Evolutionary conservation across 2,888 invertebrate genomes (phyloP), one percentile per base, ranked within the genome.

Genomic region (Dryobotodes eremita): DNA sequence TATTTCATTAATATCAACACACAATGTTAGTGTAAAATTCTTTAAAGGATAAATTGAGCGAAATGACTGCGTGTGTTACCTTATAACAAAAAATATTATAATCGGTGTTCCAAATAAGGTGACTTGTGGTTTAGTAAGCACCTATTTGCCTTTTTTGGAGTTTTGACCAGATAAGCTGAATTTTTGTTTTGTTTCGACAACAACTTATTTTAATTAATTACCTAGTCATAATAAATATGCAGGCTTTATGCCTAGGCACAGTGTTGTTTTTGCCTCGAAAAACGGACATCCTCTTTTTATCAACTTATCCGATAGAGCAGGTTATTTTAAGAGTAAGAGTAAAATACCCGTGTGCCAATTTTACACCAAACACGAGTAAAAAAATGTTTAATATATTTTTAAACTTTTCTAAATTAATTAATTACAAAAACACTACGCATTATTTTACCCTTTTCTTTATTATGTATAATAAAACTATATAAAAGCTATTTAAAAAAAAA

Each of bases 1-100:
- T 77, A 53, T 36, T 84, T 84, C 36, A 75, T 73, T 71, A 48
- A 50, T 59, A 50, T 61, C 15, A 57, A 36, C 26, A 61, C n/a
- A 46, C n/a, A 15, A 36, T 17, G 53, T 2, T 82, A 15, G 31
- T 7, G 82, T 57, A 42, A 42, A 50, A 59, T 23, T 31, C 2
- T 53, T 4, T 50, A 13, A 15, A 65, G 64, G 50, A 65, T 59
- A 75, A 57, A 57, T 15, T 31, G 11, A 31, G 17, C 4, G 1
- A 75, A 82, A 26, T 1, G 7, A 31, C 17, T 48, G 17, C 3
- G 15, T n/a, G 26, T 50, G 4, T 36, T 36, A 13, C 7, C 10
- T 13, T 62, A 4, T 26, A 31, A 42, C 2, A n/a, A n/a, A 62
- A 31, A 53, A 31, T 77, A 62, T 31, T 46, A 53, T 50, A 77